Evolutionary conservation across 2,888 invertebrate genomes (phyloP).

Genomic region (Dexiosoma caninum): DNA sequence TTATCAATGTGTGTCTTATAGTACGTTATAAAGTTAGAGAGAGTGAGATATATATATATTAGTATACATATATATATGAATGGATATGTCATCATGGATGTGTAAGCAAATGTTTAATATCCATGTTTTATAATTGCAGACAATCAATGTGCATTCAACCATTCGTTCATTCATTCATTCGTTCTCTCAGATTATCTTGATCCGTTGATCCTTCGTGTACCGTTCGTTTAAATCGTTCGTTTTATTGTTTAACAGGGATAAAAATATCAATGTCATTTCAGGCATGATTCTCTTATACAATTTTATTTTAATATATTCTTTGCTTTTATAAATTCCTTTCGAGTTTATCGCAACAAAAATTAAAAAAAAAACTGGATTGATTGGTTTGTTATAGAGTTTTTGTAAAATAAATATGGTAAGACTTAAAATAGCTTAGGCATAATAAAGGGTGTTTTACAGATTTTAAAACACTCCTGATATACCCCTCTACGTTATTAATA

Average conservation of each 20-base stretch:
- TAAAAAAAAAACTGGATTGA: slow-evolving; percentile 34
- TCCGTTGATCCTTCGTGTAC: slow-evolving; percentile 72
- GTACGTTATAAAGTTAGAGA: background rate
- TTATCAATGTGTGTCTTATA: background rate
- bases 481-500: slow-evolving; percentile 22
- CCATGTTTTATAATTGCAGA: slow-evolving; percentile 31
- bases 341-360: no score
- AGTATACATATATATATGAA: no score
- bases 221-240: slow-evolving; percentile 44
- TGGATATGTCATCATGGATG: background rate
- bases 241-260: slow-evolving; percentile 56
- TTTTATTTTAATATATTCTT: slow-evolving; percentile 7
- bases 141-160: slow-evolving; percentile 1
- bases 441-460: slow-evolving; percentile 48
- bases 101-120: slow-evolving; percentile 1
- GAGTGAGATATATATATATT: background rate
- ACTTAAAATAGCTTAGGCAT: slow-evolving; percentile 45
- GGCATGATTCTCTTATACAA: slow-evolving; percentile 15
- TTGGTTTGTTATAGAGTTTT: slow-evolving; percentile 29
- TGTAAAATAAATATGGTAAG: slow-evolving; percentile 4
- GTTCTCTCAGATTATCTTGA: slow-evolving; percentile 73
- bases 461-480: slow-evolving; percentile 10
- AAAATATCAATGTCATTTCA: slow-evolving; percentile 61
- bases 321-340: slow-evolving; percentile 29
- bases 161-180: slow-evolving; percentile 24